Conservation (phyloP, 2,888 invertebrate genomes). For the Norana najaformis region DNA sequence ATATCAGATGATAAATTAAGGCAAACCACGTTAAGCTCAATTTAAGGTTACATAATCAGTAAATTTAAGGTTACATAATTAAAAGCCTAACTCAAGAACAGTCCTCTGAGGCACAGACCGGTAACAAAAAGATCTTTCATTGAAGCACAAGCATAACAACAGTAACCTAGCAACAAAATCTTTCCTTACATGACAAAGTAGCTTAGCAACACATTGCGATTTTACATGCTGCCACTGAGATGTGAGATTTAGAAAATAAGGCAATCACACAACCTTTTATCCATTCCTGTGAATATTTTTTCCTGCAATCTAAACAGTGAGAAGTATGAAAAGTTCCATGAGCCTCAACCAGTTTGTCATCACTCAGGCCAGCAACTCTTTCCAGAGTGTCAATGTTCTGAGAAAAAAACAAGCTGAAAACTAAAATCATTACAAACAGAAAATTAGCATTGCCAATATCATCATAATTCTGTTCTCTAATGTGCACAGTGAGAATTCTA, state of each 20-base stretch:
- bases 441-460: not conserved
- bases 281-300: slow-evolving; percentile 77
- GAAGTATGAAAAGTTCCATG: slow-evolving; percentile 90
- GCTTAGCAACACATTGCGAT: not conserved
- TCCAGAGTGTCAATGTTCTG: slow-evolving; percentile 95
- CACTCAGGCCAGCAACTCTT: slow-evolving; percentile 79
- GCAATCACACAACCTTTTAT: slow-evolving; percentile 73
- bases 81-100: not conserved
- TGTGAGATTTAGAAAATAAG: not conserved
- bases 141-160: not conserved
- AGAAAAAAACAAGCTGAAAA: not conserved
- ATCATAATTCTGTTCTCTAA: not conserved
- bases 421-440: not conserved
- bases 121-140: not conserved
- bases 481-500: not conserved
- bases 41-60: not conserved
- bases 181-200: not conserved
- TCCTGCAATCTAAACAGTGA: slow-evolving; percentile 75
- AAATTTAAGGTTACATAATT: too few species aligned
- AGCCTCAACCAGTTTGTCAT: slow-evolving; percentile 86
- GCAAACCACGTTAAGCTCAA: not conserved
- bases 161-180: not conserved
- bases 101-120: not conserved
- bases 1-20: not conserved
- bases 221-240: not conserved